Evolutionary conservation across 1,140 invertebrate genomes (phyloP).

Genomic region (Amphibalanus amphitrite): DNA sequence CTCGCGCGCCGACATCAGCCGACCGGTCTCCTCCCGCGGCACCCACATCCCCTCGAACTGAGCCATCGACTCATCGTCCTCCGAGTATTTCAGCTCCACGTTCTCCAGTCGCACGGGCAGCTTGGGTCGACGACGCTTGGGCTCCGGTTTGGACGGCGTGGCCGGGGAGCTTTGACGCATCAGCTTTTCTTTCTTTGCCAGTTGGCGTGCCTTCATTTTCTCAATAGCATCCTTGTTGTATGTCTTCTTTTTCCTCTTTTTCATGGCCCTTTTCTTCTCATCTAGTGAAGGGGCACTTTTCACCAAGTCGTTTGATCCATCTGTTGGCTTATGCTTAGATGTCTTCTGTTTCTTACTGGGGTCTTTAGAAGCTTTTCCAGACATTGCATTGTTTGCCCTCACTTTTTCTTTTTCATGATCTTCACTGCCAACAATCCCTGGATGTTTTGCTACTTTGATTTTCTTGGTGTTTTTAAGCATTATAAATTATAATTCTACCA

Average conservation of each 20-base stretch:
- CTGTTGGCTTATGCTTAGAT: no score
- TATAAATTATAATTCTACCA: no score
- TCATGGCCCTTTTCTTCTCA: neutral
- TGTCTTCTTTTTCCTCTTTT: neutral
- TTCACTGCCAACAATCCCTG: no score
- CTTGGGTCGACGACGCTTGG: neutral
- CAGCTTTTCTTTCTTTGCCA: neutral
- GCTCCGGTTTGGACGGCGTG: neutral
- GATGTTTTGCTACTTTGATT: no score
- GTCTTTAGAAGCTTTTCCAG: no score
- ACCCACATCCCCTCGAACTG: neutral
- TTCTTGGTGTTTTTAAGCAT: no score
- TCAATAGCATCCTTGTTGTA: neutral
- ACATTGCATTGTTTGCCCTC: neutral
- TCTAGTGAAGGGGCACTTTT: neutral
- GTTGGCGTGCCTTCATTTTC: neutral
- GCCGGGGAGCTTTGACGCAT: neutral
- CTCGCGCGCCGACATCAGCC: neutral
- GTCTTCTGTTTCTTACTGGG: no score
- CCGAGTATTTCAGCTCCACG: neutral
- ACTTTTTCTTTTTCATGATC: neutral
- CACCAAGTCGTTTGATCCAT: neutral
- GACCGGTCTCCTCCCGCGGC: neutral
- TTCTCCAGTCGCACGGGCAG: neutral
- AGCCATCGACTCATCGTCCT: neutral